phyloP scores from a whole-genome alignment of 1,140 invertebrate genomes.

The Rhagoletis zephyria region DNA sequence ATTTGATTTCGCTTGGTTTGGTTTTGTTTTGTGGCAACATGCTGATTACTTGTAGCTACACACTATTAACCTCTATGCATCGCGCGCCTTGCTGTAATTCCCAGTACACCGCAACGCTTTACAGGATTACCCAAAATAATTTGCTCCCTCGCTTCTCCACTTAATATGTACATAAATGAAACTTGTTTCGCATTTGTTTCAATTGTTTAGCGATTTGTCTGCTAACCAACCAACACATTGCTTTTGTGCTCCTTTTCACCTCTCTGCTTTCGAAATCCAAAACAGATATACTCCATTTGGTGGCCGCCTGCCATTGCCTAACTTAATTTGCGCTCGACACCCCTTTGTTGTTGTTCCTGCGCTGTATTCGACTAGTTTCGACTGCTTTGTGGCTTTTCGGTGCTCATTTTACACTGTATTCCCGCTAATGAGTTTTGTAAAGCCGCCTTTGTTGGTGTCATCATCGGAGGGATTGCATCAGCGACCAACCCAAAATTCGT shows the following conservation, averaged over 20 bases:
- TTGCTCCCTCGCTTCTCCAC: neutral
- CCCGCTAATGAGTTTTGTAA: slow-evolving; percentile 38
- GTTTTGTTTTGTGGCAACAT: neutral
- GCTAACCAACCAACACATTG: neutral
- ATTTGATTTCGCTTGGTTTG: neutral
- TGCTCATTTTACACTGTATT: neutral
- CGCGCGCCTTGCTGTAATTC: neutral
- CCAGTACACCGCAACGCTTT: neutral
- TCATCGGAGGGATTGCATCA: neutral
- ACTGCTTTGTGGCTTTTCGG: no score
- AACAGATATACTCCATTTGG: slow-evolving; percentile 3
- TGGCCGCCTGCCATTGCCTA: neutral
- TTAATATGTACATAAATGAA: neutral
- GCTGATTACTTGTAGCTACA: neutral
- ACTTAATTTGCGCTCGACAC: neutral
- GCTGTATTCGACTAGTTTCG: neutral
- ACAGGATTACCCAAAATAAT: neutral
- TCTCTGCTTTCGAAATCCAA: neutral
- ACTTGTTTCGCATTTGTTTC: neutral
- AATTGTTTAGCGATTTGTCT: neutral
- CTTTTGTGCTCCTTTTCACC: neutral
- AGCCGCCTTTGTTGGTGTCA: neutral
- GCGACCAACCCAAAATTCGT: neutral
- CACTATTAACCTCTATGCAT: neutral
- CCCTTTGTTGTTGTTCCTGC: neutral